Conservation (phyloP, 2,888 invertebrate species). For the Hyposoter dolosus region DNA sequence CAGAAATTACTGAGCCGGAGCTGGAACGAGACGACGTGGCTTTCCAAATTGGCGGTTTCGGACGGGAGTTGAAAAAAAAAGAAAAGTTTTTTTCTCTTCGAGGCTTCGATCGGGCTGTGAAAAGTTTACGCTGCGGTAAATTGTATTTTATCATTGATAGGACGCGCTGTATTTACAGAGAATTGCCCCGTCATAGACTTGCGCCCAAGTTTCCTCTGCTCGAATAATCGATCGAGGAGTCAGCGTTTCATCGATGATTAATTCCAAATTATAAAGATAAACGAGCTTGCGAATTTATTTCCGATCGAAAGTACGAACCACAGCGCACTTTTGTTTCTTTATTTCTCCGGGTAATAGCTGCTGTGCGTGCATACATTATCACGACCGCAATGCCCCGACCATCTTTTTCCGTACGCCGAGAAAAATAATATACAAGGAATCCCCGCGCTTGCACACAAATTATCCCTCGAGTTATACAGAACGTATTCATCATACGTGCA, state of each 20-base stretch:
- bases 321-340: background rate
- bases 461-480: background rate
- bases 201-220: background rate
- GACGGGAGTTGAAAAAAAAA: background rate
- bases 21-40: background rate
- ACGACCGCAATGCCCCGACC: background rate
- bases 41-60: background rate
- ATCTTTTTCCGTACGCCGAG: background rate
- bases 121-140: background rate
- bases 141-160: slow-evolving; percentile 11
- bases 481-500: slow-evolving; percentile 5
- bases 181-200: background rate
- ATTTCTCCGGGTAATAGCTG: slow-evolving; percentile 11
- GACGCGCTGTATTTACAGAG: background rate
- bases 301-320: slow-evolving; percentile 12
- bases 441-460: slow-evolving; percentile 1
- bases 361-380: background rate
- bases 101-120: background rate
- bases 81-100: slow-evolving; percentile 16
- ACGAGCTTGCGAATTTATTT: background rate
- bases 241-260: background rate
- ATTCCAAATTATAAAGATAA: slow-evolving; percentile 9
- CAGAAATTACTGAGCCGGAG: background rate
- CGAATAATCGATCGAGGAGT: slow-evolving; percentile 6
- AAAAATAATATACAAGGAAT: slow-evolving; percentile 7